phyloP scores from a whole-genome alignment of 2,888 invertebrate genomes.

The Lasius fuliginosus region DNA sequence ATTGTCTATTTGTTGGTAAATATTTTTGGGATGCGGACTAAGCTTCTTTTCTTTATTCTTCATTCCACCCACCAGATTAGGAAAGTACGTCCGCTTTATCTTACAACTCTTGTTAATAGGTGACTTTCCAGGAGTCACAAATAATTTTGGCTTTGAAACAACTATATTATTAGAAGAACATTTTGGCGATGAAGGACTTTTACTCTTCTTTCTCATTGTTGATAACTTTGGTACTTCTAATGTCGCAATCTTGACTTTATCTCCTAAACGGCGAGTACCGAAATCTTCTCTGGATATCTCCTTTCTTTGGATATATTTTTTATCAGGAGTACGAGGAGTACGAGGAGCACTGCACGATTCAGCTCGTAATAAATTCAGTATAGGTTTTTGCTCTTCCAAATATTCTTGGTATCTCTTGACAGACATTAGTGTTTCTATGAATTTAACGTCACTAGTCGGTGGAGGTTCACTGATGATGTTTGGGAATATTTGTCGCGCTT shows the following conservation, averaged over 20 bases:
- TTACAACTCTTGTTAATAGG: constrained; percentile 40
- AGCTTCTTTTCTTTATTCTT: constrained; percentile 30
- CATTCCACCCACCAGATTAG: constrained; percentile 19
- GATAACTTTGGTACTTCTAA: background rate
- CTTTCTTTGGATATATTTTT: background rate
- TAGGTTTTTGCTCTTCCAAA: constrained; percentile 63
- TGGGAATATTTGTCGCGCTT: constrained; percentile 62
- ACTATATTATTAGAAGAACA: background rate
- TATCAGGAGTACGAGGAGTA: background rate
- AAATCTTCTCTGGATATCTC: background rate
- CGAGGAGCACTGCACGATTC: background rate
- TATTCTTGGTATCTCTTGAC: constrained; percentile 79
- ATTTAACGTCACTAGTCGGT: constrained; percentile 55
- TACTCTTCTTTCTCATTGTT: background rate
- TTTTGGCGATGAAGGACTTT: background rate
- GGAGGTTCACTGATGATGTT: constrained; percentile 52
- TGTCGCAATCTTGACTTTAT: background rate
- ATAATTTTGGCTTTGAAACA: constrained; percentile 63
- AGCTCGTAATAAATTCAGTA: constrained; percentile 44
- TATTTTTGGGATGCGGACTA: constrained; percentile 66
- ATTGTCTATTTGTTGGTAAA: constrained; percentile 65
- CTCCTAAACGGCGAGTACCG: background rate
- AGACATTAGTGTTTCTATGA: constrained; percentile 77
- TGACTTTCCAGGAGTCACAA: constrained; percentile 78
- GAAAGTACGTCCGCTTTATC: constrained; percentile 72